Evolutionary conservation across 2,113 vertebrate genomes (phyloP).

Genomic region (Pygoscelis adeliae): DNA sequence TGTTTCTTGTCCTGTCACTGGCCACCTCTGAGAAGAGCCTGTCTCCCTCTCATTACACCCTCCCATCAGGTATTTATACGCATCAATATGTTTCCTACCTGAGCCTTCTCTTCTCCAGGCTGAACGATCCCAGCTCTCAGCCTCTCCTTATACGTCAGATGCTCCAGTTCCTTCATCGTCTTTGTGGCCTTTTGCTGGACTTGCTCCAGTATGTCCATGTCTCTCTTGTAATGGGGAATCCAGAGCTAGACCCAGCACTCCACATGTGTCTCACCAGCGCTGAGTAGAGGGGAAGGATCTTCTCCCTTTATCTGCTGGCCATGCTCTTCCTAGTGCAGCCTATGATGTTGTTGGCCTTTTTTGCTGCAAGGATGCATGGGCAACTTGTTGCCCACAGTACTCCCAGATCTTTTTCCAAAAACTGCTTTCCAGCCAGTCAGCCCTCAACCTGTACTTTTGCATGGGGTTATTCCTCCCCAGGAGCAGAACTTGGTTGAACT

Average conservation of each 20-base stretch:
- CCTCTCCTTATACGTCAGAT: neutral
- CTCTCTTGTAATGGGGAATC: neutral
- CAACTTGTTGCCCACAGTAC: neutral
- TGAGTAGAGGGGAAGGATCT: neutral
- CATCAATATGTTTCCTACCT: neutral
- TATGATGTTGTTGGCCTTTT: neutral
- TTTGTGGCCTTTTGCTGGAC: neutral
- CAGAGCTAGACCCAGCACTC: neutral
- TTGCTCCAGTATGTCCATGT: neutral
- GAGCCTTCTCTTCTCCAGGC: neutral
- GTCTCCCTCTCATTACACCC: neutral
- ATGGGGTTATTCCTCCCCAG: neutral
- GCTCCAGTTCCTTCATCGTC: neutral
- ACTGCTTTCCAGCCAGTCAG: neutral
- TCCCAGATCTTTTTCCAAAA: neutral
- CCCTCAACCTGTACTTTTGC: neutral
- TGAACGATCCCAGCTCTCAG: neutral
- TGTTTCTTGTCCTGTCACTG: neutral
- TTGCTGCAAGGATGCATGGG: neutral
- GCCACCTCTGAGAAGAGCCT: neutral
- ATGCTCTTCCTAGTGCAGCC: neutral
- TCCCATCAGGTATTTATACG: neutral
- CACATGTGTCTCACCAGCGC: neutral
- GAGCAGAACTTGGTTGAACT: neutral
- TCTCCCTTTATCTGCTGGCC: neutral